phyloP scores from a whole-genome alignment of 2,888 invertebrate species.

The Hyposoter dolosus region DNA sequence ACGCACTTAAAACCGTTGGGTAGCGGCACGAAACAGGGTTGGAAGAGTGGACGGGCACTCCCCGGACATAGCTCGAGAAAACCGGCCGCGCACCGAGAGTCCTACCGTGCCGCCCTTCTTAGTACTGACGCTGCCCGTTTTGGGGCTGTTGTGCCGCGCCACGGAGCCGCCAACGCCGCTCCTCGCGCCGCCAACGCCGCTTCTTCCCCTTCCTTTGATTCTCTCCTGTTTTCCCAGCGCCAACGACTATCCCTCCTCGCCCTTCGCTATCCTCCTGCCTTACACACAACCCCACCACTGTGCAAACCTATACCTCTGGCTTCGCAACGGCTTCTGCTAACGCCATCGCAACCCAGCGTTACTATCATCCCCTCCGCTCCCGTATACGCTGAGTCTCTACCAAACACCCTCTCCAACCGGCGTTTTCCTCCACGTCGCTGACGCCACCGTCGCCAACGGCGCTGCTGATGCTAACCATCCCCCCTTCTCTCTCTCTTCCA shows the following conservation, averaged over 20 bases:
- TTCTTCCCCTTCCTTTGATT: constrained; percentile 51
- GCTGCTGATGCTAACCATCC: constrained; percentile 41
- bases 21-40: constrained; percentile 26
- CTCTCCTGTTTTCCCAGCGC: constrained; percentile 52
- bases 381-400: constrained; percentile 26
- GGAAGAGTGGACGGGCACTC: constrained; percentile 77
- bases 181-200: constrained; percentile 58
- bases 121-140: constrained; percentile 83
- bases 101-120: constrained; percentile 83
- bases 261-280: constrained; percentile 16
- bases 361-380: constrained; percentile 52
- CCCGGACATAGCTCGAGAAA: constrained; percentile 80
- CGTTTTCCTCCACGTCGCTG: constrained; percentile 15
- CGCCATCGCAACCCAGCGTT: constrained; percentile 35
- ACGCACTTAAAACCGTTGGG: constrained; percentile 17
- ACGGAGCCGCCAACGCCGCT: constrained; percentile 72
- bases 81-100: constrained; percentile 80
- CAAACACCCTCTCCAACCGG: background rate
- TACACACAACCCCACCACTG: background rate
- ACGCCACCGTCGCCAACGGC: background rate
- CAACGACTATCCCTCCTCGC: constrained; percentile 54
- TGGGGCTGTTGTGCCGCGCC: constrained; percentile 82
- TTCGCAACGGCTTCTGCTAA: constrained; percentile 45
- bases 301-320: background rate
- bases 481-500: constrained; percentile 3